Evolutionary conservation across 2,888 invertebrate species (phyloP), one percentile per base, ranked within the genome.

Genomic region (Malthinus seriepunctatus): DNA sequence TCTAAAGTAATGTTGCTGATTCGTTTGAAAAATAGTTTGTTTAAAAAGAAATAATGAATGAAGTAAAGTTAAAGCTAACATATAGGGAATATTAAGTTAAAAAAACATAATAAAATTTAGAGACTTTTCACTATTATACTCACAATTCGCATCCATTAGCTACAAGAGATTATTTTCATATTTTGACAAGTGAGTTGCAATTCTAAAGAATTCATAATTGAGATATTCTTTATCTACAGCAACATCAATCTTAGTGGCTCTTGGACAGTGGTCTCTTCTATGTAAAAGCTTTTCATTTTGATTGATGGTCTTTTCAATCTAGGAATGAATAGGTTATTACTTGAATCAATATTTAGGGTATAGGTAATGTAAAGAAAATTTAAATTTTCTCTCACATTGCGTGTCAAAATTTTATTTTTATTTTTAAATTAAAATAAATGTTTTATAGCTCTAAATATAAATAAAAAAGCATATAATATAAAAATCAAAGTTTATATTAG

Each of bases 401-500:
- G 23, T 23, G 23, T 23, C 5, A 23, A 23, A 23, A 3, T 23
- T 23, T 15, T 42, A 42, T 42, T 42, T 42, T 42, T 42, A 15
- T 42, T 14, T 42, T 42, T 23, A n/a, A 42, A 23, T 2, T n/a
- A n/a, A 42, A 42, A 42, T 42, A 42, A 15, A 42, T 15, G 23
- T 42, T 15, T 15, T 8, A 11, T 8, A 23, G 23, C 23, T 23
- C 2, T 23, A 5, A 23, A 23, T 23, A 23, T 23, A 15, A 42
- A 42, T 42, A 52, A 53, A 49, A 63, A 58, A 62, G 51, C 51
- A 55, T 61, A 62, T 53, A 56, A 50, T 55, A 35, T 55, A 35
- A 34, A 53, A 63, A 62, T 62, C 56, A 61, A 60, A 63, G 51
- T 62, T 59, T 58, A 60, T 60, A 61, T 59, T 62, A 59, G 62